Percentiles rank a stretch among this genome's conserved stretches.
phyloP scores from a whole-genome alignment of 2,888 invertebrate genomes.

The Cylloceria caligata region DNA sequence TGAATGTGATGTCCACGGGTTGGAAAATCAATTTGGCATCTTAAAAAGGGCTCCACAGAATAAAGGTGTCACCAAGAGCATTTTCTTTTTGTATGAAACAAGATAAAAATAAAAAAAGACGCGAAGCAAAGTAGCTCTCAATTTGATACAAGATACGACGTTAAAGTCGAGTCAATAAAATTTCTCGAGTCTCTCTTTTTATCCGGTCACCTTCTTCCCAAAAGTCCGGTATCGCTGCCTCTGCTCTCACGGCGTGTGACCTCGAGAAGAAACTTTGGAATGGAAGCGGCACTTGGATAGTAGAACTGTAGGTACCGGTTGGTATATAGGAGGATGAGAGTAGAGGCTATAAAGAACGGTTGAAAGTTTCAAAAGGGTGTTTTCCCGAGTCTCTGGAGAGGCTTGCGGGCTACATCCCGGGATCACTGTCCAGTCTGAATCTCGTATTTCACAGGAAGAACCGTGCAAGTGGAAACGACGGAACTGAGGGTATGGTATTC shows the following conservation, averaged over 20 bases:
- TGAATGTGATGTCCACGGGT: neutral
- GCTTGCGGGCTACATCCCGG: slow-evolving; percentile 57
- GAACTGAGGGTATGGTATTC: neutral
- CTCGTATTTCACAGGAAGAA: slow-evolving; percentile 65
- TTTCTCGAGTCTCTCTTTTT: slow-evolving; percentile 20
- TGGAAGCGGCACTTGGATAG: slow-evolving; percentile 22
- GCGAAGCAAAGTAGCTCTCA: neutral
- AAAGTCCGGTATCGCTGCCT: slow-evolving; percentile 31
- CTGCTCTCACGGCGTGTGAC: slow-evolving; percentile 30
- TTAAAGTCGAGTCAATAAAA: slow-evolving; percentile 50
- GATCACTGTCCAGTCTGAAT: slow-evolving; percentile 65
- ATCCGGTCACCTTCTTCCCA: slow-evolving; percentile 19
- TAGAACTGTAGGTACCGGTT: slow-evolving; percentile 42
- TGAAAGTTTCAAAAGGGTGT: slow-evolving; percentile 67
- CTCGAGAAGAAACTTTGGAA: slow-evolving; percentile 38
- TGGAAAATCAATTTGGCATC: neutral
- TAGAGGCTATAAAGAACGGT: slow-evolving; percentile 65
- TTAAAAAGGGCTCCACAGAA: neutral
- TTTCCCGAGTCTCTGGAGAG: slow-evolving; percentile 61
- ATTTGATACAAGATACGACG: slow-evolving; percentile 42
- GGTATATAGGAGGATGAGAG: slow-evolving; percentile 33
- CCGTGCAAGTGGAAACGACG: slow-evolving; percentile 35
- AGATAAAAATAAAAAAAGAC: slow-evolving; percentile 2
- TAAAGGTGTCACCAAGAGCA: neutral
- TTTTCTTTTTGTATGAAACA: neutral